These are phyloP conservation scores for Agapetus fuscipes DNA, from an alignment of 2,888 invertebrate species.

Conservation along the genomic window DNA sequence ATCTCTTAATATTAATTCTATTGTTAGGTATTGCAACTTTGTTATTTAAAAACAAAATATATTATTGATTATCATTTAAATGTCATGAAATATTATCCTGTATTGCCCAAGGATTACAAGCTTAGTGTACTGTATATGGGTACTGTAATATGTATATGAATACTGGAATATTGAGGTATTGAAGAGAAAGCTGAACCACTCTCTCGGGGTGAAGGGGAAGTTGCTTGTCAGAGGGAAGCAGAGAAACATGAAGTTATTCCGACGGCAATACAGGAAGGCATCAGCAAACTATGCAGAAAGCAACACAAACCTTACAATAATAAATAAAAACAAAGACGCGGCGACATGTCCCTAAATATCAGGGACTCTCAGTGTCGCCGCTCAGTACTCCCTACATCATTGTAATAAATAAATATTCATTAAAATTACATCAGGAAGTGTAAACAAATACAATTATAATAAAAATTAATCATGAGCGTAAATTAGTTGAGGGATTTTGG, in stretches of 20 bases:
- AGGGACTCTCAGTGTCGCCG: constrained; percentile 46
- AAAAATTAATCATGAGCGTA: constrained; percentile 24
- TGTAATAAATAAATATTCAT: constrained; percentile 26
- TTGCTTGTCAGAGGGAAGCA: not conserved
- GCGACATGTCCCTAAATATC: constrained; percentile 48
- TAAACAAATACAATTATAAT: constrained; percentile 9
- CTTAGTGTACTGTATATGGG: constrained; percentile 20
- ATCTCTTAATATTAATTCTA: constrained; percentile 18
- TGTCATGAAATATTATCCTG: constrained; percentile 22
- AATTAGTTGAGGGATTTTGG: constrained; percentile 42
- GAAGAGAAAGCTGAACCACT: constrained; percentile 9
- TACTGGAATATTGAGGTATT: constrained; percentile 16
- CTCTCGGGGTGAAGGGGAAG: not conserved
- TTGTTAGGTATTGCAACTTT: constrained; percentile 16
- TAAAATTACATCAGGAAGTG: constrained; percentile 27
- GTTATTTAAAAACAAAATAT: too few species aligned
- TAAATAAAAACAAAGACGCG: constrained; percentile 46
- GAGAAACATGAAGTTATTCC: not conserved
- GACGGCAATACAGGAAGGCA: constrained; percentile 14
- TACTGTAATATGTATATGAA: constrained; percentile 18
- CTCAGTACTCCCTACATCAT: constrained; percentile 31
- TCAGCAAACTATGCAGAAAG: constrained; percentile 25
- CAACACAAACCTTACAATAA: constrained; percentile 21
- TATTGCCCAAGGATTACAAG: constrained; percentile 15
- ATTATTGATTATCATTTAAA: constrained; percentile 21